Percentiles rank a stretch among this genome's conserved stretches.
Evolutionary conservation across 2,888 invertebrate genomes (phyloP).

Genomic region (Caenorhabditis panamensis): DNA sequence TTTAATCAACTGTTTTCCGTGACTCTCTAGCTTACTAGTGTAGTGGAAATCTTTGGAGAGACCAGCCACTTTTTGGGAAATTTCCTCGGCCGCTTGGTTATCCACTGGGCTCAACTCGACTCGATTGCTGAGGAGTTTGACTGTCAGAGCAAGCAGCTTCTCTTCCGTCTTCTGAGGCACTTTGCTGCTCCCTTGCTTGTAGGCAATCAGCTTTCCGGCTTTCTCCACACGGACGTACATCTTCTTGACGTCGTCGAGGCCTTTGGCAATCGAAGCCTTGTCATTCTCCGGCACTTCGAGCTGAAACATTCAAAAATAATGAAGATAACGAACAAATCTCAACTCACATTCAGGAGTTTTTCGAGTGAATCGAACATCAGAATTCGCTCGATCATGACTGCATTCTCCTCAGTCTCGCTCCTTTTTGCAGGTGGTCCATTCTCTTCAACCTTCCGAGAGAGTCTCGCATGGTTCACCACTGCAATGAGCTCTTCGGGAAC

Average conservation of each 20-base stretch:
- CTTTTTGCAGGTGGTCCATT: neutral
- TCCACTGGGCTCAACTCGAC: constrained; percentile 10
- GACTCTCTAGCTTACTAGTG: neutral
- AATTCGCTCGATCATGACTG: constrained; percentile 17
- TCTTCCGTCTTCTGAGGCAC: constrained; percentile 8
- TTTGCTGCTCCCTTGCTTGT: constrained; percentile 18
- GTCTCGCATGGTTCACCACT: neutral
- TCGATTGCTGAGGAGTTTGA: constrained; percentile 14
- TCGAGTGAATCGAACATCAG: constrained; percentile 20
- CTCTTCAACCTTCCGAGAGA: neutral
- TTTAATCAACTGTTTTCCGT: neutral
- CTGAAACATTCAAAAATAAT: neutral
- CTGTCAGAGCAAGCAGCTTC: neutral
- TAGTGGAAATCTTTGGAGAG: neutral
- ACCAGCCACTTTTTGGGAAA: neutral
- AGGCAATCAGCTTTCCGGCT: constrained; percentile 38
- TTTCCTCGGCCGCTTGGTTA: neutral
- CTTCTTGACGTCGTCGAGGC: constrained; percentile 20
- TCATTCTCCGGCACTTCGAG: constrained; percentile 7
- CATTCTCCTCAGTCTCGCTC: constrained; percentile 27
- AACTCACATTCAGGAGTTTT: constrained; percentile 1
- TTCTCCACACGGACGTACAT: constrained; percentile 40
- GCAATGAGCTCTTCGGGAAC: neutral
- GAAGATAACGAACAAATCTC: neutral
- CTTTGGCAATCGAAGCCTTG: neutral